Percentiles rank a stretch among this genome's conserved stretches.
phyloP scores from a whole-genome alignment of 2,113 vertebrate species.

The Sprattus sprattus region DNA sequence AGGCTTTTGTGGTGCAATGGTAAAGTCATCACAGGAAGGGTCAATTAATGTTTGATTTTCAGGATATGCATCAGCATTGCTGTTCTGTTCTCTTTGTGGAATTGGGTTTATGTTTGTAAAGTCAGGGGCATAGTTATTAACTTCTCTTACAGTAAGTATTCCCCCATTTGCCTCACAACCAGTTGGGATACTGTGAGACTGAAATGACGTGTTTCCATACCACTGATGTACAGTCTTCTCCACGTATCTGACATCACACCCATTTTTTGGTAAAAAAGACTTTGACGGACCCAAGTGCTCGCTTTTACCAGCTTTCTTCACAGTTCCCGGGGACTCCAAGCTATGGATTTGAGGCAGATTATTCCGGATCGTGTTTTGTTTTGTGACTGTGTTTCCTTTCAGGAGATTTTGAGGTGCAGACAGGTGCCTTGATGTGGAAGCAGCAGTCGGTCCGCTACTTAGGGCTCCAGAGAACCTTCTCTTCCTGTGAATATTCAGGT shows the following conservation, averaged over 20 bases:
- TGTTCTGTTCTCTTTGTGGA: not conserved
- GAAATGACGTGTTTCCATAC: not conserved
- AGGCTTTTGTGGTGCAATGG: not conserved
- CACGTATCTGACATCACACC: not conserved
- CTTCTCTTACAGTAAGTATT: not conserved
- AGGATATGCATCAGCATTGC: constrained; percentile 1
- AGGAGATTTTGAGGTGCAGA: not conserved
- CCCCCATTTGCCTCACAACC: not conserved
- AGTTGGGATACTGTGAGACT: not conserved
- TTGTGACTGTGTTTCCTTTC: not conserved
- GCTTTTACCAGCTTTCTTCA: not conserved
- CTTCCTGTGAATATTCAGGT: constrained; percentile 71
- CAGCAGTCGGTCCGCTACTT: not conserved
- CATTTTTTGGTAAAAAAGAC: not conserved
- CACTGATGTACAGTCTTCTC: not conserved
- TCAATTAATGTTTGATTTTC: not conserved
- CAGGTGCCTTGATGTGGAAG: not conserved
- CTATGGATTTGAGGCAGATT: not conserved
- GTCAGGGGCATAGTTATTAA: not conserved
- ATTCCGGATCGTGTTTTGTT: not conserved
- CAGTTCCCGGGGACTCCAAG: not conserved
- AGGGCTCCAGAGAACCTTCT: not conserved
- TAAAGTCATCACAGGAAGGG: not conserved
- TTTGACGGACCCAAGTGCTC: not conserved
- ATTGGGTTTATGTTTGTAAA: not conserved